phyloP scores from a whole-genome alignment of 2,113 vertebrate species.

The Proterorhinus semilunaris region DNA sequence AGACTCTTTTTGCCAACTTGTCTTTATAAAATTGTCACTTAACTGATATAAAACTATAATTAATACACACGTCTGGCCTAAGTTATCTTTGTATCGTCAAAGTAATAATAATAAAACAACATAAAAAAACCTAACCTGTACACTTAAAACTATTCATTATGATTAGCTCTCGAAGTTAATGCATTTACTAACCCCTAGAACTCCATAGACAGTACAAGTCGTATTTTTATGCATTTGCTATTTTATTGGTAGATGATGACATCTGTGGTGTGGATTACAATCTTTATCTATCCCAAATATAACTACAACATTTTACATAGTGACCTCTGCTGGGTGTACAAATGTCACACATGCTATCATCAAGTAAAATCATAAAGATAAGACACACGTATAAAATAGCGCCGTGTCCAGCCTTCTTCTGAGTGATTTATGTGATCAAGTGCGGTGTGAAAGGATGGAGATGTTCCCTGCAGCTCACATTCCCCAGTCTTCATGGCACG shows the following conservation, averaged over 20 bases:
- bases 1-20: too few species aligned
- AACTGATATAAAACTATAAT: too few species aligned
- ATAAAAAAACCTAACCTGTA: too few species aligned
- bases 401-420: constrained; percentile 13
- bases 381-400: constrained; percentile 13
- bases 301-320: background rate
- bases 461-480: constrained; percentile 46
- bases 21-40: too few species aligned
- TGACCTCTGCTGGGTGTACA: background rate
- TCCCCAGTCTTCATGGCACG: constrained; percentile 57
- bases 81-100: too few species aligned
- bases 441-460: constrained; percentile 35
- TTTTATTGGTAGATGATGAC: constrained; percentile 20
- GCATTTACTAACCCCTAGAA: background rate
- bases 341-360: background rate
- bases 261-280: constrained; percentile 23
- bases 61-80: too few species aligned
- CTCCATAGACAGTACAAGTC: background rate
- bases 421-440: constrained; percentile 37
- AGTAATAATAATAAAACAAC: too few species aligned
- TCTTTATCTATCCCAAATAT: background rate
- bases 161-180: background rate
- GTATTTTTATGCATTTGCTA: background rate
- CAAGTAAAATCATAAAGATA: constrained; percentile 8
- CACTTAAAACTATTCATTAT: background rate